Conservation (phyloP, 2,797 vertebrate species). For the Columba guinea region DNA sequence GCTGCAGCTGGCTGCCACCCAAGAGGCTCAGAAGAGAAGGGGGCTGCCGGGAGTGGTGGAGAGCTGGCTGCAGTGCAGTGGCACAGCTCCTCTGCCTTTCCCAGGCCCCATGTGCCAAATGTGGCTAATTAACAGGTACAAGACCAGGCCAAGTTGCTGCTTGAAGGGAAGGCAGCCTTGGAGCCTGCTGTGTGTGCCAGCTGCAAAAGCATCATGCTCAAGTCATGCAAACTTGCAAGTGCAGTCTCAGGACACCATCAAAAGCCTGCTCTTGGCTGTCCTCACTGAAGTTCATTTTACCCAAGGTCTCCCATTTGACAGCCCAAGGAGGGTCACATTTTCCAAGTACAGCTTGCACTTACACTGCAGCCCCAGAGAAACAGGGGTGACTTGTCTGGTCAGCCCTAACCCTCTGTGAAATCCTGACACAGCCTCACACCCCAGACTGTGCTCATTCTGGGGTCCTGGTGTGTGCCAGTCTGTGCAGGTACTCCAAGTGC, state of each 20-base stretch:
- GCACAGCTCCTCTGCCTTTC: neutral
- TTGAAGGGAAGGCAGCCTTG: neutral
- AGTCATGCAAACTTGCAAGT: neutral
- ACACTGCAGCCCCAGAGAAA: neutral
- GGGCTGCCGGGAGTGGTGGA: rapidly evolving
- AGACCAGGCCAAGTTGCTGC: neutral
- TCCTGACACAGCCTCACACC: neutral
- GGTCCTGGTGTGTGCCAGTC: neutral
- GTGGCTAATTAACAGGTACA: rapidly evolving
- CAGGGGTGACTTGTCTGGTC: neutral
- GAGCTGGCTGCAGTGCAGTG: neutral
- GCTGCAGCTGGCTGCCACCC: neutral
- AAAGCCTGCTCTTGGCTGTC: neutral
- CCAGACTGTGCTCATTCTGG: neutral
- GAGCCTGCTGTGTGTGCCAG: neutral
- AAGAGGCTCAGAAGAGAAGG: neutral
- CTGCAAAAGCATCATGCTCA: neutral
- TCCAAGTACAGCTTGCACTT: neutral
- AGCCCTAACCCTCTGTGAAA: neutral
- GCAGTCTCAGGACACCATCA: rapidly evolving
- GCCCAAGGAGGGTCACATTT: neutral
- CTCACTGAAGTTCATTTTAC: neutral
- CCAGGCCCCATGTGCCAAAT: neutral
- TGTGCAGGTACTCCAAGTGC: neutral
- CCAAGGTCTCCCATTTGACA: neutral